Base-by-base conservation (phyloP, 2,797 vertebrate species). In the Poeciliopsis presidionis region DNA sequence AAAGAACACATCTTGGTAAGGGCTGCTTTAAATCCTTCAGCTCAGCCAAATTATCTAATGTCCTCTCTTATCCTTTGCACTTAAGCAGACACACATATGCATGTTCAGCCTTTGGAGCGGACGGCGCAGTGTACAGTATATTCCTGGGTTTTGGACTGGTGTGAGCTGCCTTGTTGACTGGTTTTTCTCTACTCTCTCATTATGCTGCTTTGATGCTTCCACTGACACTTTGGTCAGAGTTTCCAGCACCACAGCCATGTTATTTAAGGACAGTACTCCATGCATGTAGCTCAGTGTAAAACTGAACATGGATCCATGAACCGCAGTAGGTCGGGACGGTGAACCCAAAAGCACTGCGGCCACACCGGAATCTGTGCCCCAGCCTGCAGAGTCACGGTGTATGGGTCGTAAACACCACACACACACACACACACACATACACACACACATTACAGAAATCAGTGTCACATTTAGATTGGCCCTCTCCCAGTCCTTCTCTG, bases 191-290 rank as follows among this genome's bases (percentile, higher is more conserved):
- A 39, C 81, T 88, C 91, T 94, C 79, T 93, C 80, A 94, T 93
- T 92, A 90, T 7, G 0, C 79, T 76, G 77, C 91, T 93, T 92
- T 94, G 92, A 94, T 93, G 88, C 87, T 85, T 88, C 85, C 84
- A 86, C 91, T 92, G 91, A 94, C 92, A 94, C 92, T 87, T 88
- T 74, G 90, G 90, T 90, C 87, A 88, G 86, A 90, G 84, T 92
- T 92, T 92, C 91, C 91, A 86, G 85, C 89, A 88, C 90, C 86
- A 78, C 91, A 91, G 90, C 81, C 81, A 75, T 91, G 90, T 87
- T 92, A 87, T 91, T 86, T 90, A 86, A 88, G 93, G 89, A 89
- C 90, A 86, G 22, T 20, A 55, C 78, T 86, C 36, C 11, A 9
- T 82, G 81, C 46, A 7, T 51, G 76, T 22, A 49, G 79, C n/a